Base-by-base conservation (phyloP, 2,888 invertebrate species). In the Cinara cedri region DNA sequence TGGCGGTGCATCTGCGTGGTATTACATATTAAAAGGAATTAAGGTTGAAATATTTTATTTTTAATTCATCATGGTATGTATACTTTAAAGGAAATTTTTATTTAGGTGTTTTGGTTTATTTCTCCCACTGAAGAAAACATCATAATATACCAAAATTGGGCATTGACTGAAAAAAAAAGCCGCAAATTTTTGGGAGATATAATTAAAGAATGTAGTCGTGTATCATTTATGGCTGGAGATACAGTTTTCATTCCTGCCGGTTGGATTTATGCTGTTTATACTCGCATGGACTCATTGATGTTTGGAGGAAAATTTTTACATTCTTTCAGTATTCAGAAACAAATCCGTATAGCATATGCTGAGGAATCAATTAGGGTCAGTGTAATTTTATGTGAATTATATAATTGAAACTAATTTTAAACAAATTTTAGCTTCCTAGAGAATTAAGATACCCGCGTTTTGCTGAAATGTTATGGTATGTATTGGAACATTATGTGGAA, bases 391-490 rank as follows among this genome's bases (percentile, higher is more conserved):
- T n/a, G n/a, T n/a, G n/a, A n/a, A n/a, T 62, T 9, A 26, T 70
- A 19, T n/a, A 14, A 65, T 26, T n/a, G 44, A 76, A 72, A 34
- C 54, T 82, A 65, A 24, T 24, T 42, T 57, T 63, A 19, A 46
- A 13, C 4, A 46, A 46, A 46, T 60, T 81, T 62, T 86, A 93
- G 93, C 97, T 98, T 55, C 97, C 97, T 0, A 93, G 95, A 84
- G 97, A 98, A 88, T 98, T 97, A 87, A 92, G 98, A 0, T 98
- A 98, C 86, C 98, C 98, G 0, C 98, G 97, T 88, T 98, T 96
- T 87, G 96, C 95, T 16, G 98, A 98, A 87, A 97, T 98, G 93
- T 88, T 97, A 81, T 98, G 98, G 97, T 98, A 98, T 87, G 96
- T 97, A 55, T 87, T 98, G 83, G 97, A 96, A 84, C 90, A 95